Evolutionary conservation across 2,797 vertebrate species (phyloP), one percentile per base, ranked within the genome.

Genomic region (Mormyrus proboscirostris): DNA sequence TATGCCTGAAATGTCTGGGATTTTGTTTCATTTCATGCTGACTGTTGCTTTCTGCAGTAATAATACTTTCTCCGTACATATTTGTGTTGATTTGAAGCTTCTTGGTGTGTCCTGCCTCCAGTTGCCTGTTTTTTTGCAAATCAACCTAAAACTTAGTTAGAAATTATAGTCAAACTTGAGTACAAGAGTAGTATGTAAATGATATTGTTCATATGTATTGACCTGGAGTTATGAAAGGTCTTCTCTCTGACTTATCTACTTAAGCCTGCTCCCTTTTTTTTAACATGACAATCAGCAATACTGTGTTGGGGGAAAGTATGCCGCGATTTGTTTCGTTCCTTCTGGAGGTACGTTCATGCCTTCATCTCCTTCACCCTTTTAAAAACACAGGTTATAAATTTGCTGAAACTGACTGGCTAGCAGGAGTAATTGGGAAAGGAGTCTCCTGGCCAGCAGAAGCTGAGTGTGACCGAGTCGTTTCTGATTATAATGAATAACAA

Each of bases 401-500:
- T 73, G 2, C 47, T 85, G 82, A 85, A 53, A 85, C 10, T 50
- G 50, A 49, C 19, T 14, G 47, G 83, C 47, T 49, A 53, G 44
- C 25, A 51, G 47, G 82, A 85, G 50, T 53, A 49, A 14, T 7
- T n/a, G 83, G 47, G 47, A 53, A 53, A 84, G 25, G 25, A 25
- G 25, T 86, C 84, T 76, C 69, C 69, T 55, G 12, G 5, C 84
- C 4, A 25, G 4, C 83, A 85, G 83, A 10, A 49, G 82, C 44
- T 50, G 19, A 50, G 10, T 25, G 41, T 53, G 33, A 22, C 49
- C 22, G 25, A 14, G 25, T 51, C 14, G 7, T 50, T 57, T 14
- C 85, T 87, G 86, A 10, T 29, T 57, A 53, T 87, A 87, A 87
- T 87, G 22, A 19, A n/a, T 59, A 59, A 87, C 33, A 38, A 16